A percentile compares a stretch with the other conserved stretches of the same genome.
phyloP scores from a whole-genome alignment of 2,797 vertebrate species.

The Hoplostethus mediterraneus region DNA sequence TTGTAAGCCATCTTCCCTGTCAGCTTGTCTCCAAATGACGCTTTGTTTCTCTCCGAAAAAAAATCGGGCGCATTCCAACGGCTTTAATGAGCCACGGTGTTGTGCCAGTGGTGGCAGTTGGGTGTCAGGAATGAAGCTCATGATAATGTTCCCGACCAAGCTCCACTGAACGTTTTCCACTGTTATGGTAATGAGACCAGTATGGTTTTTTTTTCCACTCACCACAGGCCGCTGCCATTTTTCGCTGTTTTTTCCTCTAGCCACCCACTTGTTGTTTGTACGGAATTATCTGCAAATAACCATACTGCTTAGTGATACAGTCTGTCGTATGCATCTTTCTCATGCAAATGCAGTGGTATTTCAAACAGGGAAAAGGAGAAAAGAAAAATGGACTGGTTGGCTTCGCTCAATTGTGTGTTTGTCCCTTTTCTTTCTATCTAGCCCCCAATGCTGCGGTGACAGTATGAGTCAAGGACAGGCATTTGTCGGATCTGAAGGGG shows the following conservation, averaged over 20 bases:
- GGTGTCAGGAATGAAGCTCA: constrained; percentile 78
- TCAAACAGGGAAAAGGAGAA: background rate
- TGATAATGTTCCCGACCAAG: constrained; percentile 75
- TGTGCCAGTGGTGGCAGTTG: constrained; percentile 70
- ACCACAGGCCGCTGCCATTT: constrained; percentile 51
- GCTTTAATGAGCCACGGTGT: constrained; percentile 80
- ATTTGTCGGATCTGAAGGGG: constrained; percentile 42
- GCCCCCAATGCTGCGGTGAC: constrained; percentile 32
- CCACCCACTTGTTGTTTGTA: constrained; percentile 43
- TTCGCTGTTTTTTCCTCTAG: constrained; percentile 48
- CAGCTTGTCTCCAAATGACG: constrained; percentile 59
- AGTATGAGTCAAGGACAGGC: constrained; percentile 53
- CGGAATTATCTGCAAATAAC: constrained; percentile 60
- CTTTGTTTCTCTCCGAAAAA: constrained; percentile 60
- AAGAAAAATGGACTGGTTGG: constrained; percentile 27
- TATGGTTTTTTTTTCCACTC: constrained; percentile 45
- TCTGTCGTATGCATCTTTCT: constrained; percentile 32
- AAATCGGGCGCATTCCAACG: constrained; percentile 75
- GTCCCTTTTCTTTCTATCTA: constrained; percentile 14
- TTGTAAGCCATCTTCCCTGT: constrained; percentile 56
- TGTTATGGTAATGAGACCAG: constrained; percentile 74
- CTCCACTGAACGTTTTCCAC: constrained; percentile 70
- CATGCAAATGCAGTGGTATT: constrained; percentile 53
- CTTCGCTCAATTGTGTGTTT: constrained; percentile 34
- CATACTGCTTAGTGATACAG: constrained; percentile 35